Base-by-base conservation (phyloP, 2,888 invertebrate genomes). In the Amblyjoppa fuscipennis region DNA sequence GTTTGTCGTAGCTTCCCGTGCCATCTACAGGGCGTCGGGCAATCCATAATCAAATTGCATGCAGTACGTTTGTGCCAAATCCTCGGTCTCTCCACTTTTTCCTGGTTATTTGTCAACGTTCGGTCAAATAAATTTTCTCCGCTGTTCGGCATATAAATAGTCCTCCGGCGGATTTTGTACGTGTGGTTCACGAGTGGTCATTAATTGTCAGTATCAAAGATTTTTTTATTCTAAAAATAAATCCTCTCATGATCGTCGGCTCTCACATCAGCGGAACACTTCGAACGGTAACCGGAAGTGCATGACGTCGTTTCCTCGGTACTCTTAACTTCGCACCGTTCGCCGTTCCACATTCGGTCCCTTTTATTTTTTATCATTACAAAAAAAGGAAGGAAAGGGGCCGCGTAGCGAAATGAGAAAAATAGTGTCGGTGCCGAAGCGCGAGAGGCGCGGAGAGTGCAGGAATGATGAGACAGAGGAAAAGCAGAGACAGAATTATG, bases 401-500 rank as follows among this genome's bases (percentile, higher is more conserved):
- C 61, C 75, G 13, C 25, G 20, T 7, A 31, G 61, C 61, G 61
- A 80, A 83, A 80, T 83, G 80, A 81, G 59, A 74, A 79, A 83
- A 85, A 81, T 80, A 77, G 73, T 77, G 51, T n/a, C 68, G 68
- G 73, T 64, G 70, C 38, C 68, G 71, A 77, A 79, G 70, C 78
- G 75, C 71, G 59, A 79, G 70, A 41, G 11, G 41, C 41, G 73
- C 64, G 77, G 71, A 68, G 77, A 28, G 66, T 51, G 71, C 31
- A 31, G 49, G 45, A 74, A 70, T 56, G 70, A 66, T 7, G 64
- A 38, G 66, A 28, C 49, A 66, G 28, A 61, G 31, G 61, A 70
- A 56, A 69, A 53, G 59, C 70, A 73, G 76, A 74, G 75, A 77
- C 73, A 64, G 76, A 85, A 83, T 85, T 85, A 83, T 85, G 71